A percentile compares a stretch with the other conserved stretches of the same genome.
Evolutionary conservation across 2,113 vertebrate species (phyloP).

Genomic region (Daboia siamensis): DNA sequence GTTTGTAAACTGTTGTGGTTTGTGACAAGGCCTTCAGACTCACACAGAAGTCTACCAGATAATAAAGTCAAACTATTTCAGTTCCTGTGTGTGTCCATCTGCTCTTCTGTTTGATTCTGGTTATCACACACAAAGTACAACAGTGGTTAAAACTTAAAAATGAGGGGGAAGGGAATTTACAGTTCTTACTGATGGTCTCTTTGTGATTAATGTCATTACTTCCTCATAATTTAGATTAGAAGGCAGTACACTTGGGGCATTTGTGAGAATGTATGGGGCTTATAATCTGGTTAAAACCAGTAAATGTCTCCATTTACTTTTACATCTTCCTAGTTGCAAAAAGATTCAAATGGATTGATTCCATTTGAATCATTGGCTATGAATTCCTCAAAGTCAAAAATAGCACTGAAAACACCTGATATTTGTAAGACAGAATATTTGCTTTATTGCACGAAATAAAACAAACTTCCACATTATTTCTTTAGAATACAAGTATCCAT

Average conservation of each 20-base stretch:
- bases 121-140: slow-evolving; percentile 67
- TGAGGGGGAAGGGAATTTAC: slow-evolving; percentile 47
- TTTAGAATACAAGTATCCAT: not conserved
- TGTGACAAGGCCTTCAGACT: slow-evolving; percentile 72
- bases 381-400: slow-evolving; percentile 8
- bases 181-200: slow-evolving; percentile 42
- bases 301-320: slow-evolving; percentile 22
- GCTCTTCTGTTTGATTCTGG: slow-evolving; percentile 61
- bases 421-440: slow-evolving; percentile 19
- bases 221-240: slow-evolving; percentile 66
- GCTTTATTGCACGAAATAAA: not conserved
- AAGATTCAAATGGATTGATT: not conserved
- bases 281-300: not conserved
- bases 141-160: slow-evolving; percentile 60
- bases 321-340: slow-evolving; percentile 1
- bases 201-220: slow-evolving; percentile 50
- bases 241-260: slow-evolving; percentile 60
- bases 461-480: not conserved
- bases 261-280: slow-evolving; percentile 31
- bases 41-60: slow-evolving; percentile 75
- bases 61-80: slow-evolving; percentile 83
- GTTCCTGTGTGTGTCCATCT: slow-evolving; percentile 75
- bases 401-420: not conserved
- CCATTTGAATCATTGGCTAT: not conserved
- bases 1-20: slow-evolving; percentile 77